phyloP scores from a whole-genome alignment of 2,113 vertebrate genomes.

The Desmodus rotundus region DNA sequence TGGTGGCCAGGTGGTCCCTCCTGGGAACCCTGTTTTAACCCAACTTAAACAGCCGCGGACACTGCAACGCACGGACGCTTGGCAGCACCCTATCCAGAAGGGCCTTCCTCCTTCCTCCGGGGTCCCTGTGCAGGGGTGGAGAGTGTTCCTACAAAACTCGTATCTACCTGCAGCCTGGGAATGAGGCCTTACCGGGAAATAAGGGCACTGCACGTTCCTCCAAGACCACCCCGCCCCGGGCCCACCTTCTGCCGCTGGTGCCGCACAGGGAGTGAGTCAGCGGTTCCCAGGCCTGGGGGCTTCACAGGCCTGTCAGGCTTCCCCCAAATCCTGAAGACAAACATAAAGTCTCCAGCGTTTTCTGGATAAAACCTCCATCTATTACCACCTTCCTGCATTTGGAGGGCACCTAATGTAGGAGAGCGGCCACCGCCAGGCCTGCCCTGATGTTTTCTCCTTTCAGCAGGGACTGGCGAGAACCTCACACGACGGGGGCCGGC shows the following conservation, averaged over 20 bases:
- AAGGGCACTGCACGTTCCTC: accelerated
- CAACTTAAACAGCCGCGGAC: not conserved
- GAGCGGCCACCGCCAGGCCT: not conserved
- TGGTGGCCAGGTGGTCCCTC: not conserved
- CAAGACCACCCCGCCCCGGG: accelerated
- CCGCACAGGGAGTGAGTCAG: not conserved
- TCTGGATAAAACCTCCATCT: not conserved
- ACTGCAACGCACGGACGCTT: no score
- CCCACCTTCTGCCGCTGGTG: not conserved
- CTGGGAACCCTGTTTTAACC: not conserved
- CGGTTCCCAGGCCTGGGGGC: not conserved
- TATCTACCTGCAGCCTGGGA: not conserved
- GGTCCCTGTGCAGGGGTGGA: not conserved
- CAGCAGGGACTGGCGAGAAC: not conserved
- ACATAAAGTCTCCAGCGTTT: not conserved
- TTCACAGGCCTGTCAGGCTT: not conserved
- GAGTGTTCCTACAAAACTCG: not conserved
- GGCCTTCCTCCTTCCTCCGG: not conserved
- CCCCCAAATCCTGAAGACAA: not conserved
- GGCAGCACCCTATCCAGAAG: no score
- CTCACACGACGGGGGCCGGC: accelerated
- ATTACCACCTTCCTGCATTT: not conserved
- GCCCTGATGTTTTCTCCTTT: not conserved
- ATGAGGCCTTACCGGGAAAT: not conserved
- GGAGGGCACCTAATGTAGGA: not conserved